Evolutionary conservation across 2,888 invertebrate species (phyloP).

Genomic region (Aspidiotus destructor): DNA sequence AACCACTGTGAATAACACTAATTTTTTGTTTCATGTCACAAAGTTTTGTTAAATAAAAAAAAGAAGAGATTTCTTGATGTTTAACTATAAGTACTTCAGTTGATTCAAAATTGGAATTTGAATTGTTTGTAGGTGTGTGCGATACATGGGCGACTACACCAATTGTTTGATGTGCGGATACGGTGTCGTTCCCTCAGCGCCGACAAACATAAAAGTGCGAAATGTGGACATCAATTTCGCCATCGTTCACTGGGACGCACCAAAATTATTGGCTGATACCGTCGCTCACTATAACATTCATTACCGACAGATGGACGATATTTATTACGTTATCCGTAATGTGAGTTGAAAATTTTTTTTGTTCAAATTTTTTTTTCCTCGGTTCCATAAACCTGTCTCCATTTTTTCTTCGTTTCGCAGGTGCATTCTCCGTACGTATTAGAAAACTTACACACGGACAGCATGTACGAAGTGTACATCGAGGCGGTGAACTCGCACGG

Average conservation of each 20-base stretch:
- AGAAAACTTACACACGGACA: conserved; percentile 61
- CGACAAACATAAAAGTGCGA: conserved; percentile 57
- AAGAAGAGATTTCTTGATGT: too few relatives aligned
- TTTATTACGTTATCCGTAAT: conserved; percentile 50
- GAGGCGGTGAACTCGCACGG: conserved; percentile 72
- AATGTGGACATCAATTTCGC: conserved; percentile 67
- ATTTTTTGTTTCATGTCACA: too few relatives aligned
- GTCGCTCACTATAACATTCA: conserved; percentile 54
- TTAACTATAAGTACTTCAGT: too few relatives aligned
- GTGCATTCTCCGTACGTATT: conserved; percentile 54
- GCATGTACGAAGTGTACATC: conserved; percentile 69
- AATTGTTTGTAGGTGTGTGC: conserved; percentile 53
- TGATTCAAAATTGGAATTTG: too few relatives aligned
- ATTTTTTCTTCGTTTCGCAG: conserved; percentile 27
- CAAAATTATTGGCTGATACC: conserved; percentile 59
- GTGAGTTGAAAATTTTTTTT: too few relatives aligned
- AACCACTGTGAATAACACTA: too few relatives aligned
- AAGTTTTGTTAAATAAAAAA: too few relatives aligned
- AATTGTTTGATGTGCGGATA: conserved; percentile 76
- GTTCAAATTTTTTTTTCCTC: background rate
- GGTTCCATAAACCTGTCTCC: background rate
- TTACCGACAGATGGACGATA: conserved; percentile 51
- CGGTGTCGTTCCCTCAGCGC: conserved; percentile 67
- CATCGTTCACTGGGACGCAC: conserved; percentile 67
- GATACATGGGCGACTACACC: conserved; percentile 69